Evolutionary conservation across 2,888 invertebrate genomes (phyloP), one percentile per base, ranked within the genome.

Genomic region (Zaprionus obscuricornis): DNA sequence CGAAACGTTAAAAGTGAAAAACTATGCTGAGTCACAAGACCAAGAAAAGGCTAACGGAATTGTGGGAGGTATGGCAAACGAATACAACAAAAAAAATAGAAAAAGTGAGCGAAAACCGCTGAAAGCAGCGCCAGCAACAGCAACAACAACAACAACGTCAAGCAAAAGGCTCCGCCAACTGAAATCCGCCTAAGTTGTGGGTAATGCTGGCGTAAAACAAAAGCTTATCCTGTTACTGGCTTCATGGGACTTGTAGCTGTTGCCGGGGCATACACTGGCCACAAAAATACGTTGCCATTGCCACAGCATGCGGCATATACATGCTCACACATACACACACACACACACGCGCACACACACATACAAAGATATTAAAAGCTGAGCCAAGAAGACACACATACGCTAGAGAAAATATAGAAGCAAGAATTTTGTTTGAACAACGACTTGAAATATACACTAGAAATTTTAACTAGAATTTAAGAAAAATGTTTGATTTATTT

Each of bases 181-280:
- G 52, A 85, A 85, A 82, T 77, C 78, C 83, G 74, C 58, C 78
- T 77, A 79, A 84, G 81, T 85, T 84, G 86, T 71, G 86, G 84
- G 81, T 79, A 83, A 85, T 85, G 78, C 74, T 66, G 81, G 84
- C 84, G 86, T 82, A 84, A 85, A 82, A 82, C 81, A 82, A 82
- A 82, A 71, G 81, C 84, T 82, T 85, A 82, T 82, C 81, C 81
- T 76, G 73, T 85, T 81, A 79, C 77, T 65, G 77, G 45, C 56
- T 54, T 39, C 46, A 29, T 11, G 6, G 17, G 27, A 17, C 5
- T n/a, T 43, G 29, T 29, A 10, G 31, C 5, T 18, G 46, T 20
- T 54, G 34, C 22, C 46, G 46, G 40, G 33, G n/a, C n/a, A n/a
- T 18, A 50, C 46, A 59, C 66, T 42, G 54, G 66, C 70, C 66